A percentile compares a stretch with the other conserved stretches of the same genome.
phyloP scores from a whole-genome alignment of 2,113 vertebrate species.

The human (Homo sapiens) region DNA sequence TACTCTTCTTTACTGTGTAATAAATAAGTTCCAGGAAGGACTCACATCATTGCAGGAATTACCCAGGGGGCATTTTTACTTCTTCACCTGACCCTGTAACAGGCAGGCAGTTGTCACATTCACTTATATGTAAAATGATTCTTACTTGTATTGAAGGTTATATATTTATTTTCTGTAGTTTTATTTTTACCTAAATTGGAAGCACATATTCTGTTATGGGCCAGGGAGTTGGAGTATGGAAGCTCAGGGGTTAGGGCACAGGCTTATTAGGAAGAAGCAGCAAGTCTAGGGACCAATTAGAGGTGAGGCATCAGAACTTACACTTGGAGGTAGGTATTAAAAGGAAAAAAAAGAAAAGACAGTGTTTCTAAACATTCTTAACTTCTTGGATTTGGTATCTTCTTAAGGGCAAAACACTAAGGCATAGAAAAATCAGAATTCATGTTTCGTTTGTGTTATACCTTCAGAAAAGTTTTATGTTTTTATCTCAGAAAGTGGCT shows the following conservation, averaged over 20 bases:
- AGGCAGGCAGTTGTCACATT: background rate
- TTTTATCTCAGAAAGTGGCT: background rate
- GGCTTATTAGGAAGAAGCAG: background rate
- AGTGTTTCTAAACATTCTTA: background rate
- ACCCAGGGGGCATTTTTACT: background rate
- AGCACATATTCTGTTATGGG: background rate
- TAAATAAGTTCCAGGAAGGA: constrained; percentile 21
- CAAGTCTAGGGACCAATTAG: background rate
- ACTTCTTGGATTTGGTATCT: background rate
- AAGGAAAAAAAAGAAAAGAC: background rate
- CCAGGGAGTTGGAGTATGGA: background rate
- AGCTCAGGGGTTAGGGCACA: background rate
- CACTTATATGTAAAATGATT: background rate
- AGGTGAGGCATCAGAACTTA: background rate
- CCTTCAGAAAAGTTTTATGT: background rate
- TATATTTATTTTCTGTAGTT: background rate
- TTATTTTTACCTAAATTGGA: background rate
- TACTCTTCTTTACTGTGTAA: constrained; percentile 9
- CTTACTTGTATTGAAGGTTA: background rate
- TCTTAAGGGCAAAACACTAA: background rate
- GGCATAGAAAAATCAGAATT: background rate
- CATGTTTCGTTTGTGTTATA: background rate
- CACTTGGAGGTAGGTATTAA: background rate
- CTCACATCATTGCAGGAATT: background rate
- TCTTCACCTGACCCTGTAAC: background rate